Base-by-base conservation (phyloP, 2,888 invertebrate species). In the Drosophila colorata region DNA sequence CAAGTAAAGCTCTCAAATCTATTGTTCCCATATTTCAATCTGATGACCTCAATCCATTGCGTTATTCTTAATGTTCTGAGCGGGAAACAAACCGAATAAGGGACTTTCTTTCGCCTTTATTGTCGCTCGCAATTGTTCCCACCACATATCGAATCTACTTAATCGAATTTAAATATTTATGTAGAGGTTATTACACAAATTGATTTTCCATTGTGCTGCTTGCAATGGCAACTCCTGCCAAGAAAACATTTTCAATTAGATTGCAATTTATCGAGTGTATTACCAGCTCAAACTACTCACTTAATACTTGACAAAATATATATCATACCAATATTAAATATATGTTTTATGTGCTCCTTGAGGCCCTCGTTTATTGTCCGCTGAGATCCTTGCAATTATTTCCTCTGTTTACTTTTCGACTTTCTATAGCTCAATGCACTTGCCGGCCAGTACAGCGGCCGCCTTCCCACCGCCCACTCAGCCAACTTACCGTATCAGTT, bases 391-490 rank as follows among this genome's bases (percentile, higher is more conserved):
- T 46, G 25, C 14, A 51, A 44, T 7, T 23, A 35, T 41, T 20
- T 16, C 20, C 28, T 28, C 6, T 67, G 40, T 67, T 67, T 72
- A 40, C 40, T 47, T 77, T 41, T 46, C 11, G 41, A 58, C 74
- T 68, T 63, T 61, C 35, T 43, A 46, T 58, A 73, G 68, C 74
- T 75, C 56, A 78, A 63, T 75, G 74, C 78, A 75, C 74, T 78
- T 64, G 69, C 16, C 52, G 44, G 11, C 41, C 18, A 38, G 9
- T 9, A 9, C 28, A 33, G 33, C 11, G 4, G 33, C 11, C 33
- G 4, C 18, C 18, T 14, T 14, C 31, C 53, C n/a, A 16, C 28
- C 20, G 20, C 5, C 6, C 33, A 9, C 9, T 28, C 9, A 28
- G 9, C 9, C 6, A n/a, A 11, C 11, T 48, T 23, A 13, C 20